Base-by-base conservation (phyloP, 2,888 invertebrate species). In the Chrysolina americana region DNA sequence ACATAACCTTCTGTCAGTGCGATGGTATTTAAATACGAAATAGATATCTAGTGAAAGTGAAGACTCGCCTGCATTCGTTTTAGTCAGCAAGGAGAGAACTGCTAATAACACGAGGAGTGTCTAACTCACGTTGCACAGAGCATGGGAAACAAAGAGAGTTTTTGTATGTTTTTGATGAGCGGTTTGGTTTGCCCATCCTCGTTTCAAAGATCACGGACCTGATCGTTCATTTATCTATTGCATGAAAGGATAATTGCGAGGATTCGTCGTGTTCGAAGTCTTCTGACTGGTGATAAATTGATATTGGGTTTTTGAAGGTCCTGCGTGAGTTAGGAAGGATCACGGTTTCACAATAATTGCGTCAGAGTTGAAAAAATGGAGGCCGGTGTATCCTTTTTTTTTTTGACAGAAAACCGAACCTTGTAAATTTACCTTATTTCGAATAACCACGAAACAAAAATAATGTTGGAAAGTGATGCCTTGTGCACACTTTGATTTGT, bases 151-250 rank as follows among this genome's bases (percentile, higher is more conserved):
- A 17, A 69, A 68, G 17, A 68, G 59, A 62, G 21, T 50, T 64
- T 71, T 69, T 68, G 53, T 68, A 41, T 48, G 53, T 17, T 63
- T 65, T 73, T 65, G 71, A 65, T 62, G 70, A 70, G 56, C 50
- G 65, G 71, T 77, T 77, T 68, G 6, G 41, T 73, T 76, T 72
- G 69, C 72, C 76, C 28, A 59, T 59, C 72, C 50, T 47, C 68
- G 44, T 68, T 66, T 63, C 64, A 79, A 77, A 79, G 79, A 77
- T 79, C 79, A 79, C 19, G 77, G 77, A 69, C 71, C 71, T 72
- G 47, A 69, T 73, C 70, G 28, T 66, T 41, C 19, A 50, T 62
- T 73, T 50, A 64, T 41, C 19, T 10, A 64, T 19, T 36, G 50
- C 50, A 9, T 47, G 44, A 44, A 65, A 15, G 6, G 4, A 41